Base-by-base conservation (phyloP, 2,888 invertebrate genomes). In the Cheilosia scutellata region DNA sequence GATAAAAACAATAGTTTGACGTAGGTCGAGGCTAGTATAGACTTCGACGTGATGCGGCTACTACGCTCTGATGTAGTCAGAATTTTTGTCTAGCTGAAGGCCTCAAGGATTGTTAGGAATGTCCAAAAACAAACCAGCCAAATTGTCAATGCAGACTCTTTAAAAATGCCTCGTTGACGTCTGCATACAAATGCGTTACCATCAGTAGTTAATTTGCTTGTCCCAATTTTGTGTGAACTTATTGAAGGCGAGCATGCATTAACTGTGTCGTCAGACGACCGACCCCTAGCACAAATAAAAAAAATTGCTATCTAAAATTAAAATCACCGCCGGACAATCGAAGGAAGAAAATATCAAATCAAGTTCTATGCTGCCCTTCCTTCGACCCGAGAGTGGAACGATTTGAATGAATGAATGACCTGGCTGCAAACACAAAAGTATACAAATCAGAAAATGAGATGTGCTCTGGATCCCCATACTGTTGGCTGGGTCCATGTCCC, bases 371-470 rank as follows among this genome's bases (percentile, higher is more conserved):
- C 37, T 53, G 9, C 47, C n/a, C 44, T 37, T 25, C 65, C 27
- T n/a, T 2, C 20, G 40, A 33, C 40, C 42, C 13, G 75, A 9
- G 29, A 53, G 37, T 4, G 66, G 29, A 25, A 31, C 40, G 31
- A 79, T 68, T 82, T 72, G 66, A 86, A 80, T 77, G 58, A 58
- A 72, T 79, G 86, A 86, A 86, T 86, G 84, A 76, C 70, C 76
- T 75, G 2, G 79, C 29, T 49, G 62, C 27, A 20, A 1, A 60
- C 58, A 65, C 75, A 76, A 33, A 76, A 66, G 60, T 58, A n/a
- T n/a, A 82, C 82, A 86, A 86, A 86, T 86, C 82, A 86, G 57
- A 77, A 76, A 83, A 77, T 83, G 66, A 78, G 78, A 77, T 78
- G 78, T 78, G 20, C 58, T 55, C 78, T 42, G 53, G 72, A 60